Evolutionary conservation across 2,888 invertebrate genomes (phyloP).

Genomic region (Helicoverpa assulta): DNA sequence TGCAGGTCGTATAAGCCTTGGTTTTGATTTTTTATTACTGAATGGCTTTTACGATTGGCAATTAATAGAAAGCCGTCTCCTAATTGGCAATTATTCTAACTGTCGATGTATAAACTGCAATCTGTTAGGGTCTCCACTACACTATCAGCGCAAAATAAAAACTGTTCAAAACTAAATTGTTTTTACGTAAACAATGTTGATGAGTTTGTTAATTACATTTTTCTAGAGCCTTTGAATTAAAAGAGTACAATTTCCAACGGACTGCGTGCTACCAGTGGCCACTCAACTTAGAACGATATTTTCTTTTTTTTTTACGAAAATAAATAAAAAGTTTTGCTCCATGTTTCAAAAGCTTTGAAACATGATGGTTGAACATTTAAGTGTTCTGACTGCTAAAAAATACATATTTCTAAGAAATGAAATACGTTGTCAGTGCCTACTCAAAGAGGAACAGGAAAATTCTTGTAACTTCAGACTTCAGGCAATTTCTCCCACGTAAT

Average conservation of each 20-base stretch:
- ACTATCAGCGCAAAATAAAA: not conserved
- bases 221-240: not conserved
- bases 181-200: not conserved
- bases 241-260: conserved; percentile 11
- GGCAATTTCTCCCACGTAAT: too few species aligned
- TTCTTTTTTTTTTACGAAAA: conserved; percentile 4
- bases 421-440: too few species aligned
- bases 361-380: too few species aligned
- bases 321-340: not conserved
- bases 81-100: conserved; percentile 28
- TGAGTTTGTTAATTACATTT: conserved; percentile 9
- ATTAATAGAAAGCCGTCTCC: conserved; percentile 12
- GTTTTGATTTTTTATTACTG: conserved; percentile 2
- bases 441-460: too few species aligned
- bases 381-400: too few species aligned
- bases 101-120: conserved; percentile 4
- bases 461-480: too few species aligned
- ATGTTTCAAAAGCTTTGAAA: not conserved
- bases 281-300: not conserved
- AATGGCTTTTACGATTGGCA: conserved; percentile 11
- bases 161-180: not conserved
- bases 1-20: not conserved
- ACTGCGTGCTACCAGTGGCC: not conserved
- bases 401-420: too few species aligned
- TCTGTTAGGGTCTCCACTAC: not conserved